Conservation (phyloP, 2,113 vertebrate species). For the Trematocara nigrifrons region DNA sequence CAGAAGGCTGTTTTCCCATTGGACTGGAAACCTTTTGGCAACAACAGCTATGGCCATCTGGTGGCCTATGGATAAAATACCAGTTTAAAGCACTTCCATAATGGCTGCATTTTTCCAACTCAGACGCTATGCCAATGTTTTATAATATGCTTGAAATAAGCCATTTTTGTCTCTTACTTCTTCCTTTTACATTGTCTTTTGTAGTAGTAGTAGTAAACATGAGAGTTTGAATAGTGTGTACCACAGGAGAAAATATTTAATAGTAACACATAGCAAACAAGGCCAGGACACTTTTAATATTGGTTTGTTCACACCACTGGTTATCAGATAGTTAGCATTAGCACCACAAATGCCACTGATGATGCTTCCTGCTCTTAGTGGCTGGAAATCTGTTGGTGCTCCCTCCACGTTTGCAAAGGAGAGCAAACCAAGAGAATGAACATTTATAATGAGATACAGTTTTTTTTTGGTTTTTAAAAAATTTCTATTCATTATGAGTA, state of each 20-base stretch:
- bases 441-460: background rate
- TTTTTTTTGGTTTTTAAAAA: rapidly evolving
- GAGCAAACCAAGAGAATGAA: background rate
- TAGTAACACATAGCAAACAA: background rate
- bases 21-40: background rate
- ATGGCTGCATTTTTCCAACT: background rate
- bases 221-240: background rate
- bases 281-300: background rate
- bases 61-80: background rate
- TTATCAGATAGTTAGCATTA: background rate
- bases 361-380: background rate
- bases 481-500: background rate
- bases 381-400: background rate
- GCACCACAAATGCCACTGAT: background rate
- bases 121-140: background rate
- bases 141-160: background rate
- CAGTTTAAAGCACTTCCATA: background rate
- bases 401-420: background rate
- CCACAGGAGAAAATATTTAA: background rate
- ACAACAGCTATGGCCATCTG: background rate
- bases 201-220: background rate
- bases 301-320: background rate
- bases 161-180: background rate
- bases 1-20: background rate
- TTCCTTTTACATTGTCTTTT: background rate